phyloP scores from a whole-genome alignment of 1,140 invertebrate genomes.

The Cydia splendana region DNA sequence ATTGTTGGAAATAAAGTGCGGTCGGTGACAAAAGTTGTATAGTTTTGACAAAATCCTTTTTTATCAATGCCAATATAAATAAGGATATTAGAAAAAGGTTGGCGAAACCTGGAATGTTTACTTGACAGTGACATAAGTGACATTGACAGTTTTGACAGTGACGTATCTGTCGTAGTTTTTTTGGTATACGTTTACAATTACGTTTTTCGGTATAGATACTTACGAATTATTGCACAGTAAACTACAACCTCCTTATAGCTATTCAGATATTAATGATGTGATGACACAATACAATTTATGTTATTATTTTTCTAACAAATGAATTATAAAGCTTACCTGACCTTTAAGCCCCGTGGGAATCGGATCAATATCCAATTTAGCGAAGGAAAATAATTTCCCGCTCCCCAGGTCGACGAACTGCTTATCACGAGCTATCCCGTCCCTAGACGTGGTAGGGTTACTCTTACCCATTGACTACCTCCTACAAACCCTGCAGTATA shows the following conservation, averaged over 20 bases:
- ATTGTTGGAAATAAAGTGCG: no score
- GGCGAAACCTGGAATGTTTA: no score
- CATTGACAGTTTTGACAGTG: no score
- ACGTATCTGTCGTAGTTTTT: no score
- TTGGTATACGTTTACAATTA: no score
- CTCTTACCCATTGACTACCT: not conserved
- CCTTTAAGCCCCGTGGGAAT: not conserved
- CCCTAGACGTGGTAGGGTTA: not conserved
- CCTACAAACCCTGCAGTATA: not conserved
- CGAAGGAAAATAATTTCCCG: constrained; percentile 28
- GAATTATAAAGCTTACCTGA: not conserved
- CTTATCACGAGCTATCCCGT: constrained; percentile 1
- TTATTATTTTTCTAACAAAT: constrained; percentile 12
- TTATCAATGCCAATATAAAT: no score
- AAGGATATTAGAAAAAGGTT: no score
- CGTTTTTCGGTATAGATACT: no score
- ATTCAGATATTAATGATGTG: not conserved
- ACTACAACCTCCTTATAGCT: not conserved
- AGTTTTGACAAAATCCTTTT: no score
- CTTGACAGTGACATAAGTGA: no score
- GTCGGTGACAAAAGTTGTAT: no score
- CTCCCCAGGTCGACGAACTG: constrained; percentile 15
- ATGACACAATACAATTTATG: not conserved
- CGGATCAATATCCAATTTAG: constrained; percentile 23
- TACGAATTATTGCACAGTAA: not conserved